Conservation (phyloP, 2,113 vertebrate genomes). For the Catharus fuscescens region DNA sequence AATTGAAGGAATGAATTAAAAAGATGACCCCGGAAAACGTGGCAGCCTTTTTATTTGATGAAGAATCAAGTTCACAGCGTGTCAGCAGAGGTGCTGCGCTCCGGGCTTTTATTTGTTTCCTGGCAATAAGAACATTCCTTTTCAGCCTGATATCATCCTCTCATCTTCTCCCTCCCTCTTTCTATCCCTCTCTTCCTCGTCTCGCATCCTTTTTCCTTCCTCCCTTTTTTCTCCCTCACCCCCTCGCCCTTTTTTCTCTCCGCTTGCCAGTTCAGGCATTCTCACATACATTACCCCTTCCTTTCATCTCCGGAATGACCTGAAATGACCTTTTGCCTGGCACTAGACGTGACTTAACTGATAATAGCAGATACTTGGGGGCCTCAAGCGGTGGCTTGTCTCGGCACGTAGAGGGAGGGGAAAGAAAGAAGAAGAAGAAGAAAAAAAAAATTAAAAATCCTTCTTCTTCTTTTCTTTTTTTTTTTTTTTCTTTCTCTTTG, state of each 20-base stretch:
- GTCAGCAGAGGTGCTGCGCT: constrained; percentile 10
- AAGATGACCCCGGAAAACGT: constrained; percentile 49
- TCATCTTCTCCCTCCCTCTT: constrained; percentile 11
- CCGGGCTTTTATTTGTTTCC: constrained; percentile 47
- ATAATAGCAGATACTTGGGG: constrained; percentile 75
- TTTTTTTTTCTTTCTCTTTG: not conserved
- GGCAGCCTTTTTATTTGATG: constrained; percentile 51
- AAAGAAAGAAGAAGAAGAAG: not conserved
- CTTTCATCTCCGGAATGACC: constrained; percentile 80
- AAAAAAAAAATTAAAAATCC: not conserved
- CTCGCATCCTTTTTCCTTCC: constrained; percentile 45
- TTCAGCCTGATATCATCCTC: not conserved
- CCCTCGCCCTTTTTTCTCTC: not conserved
- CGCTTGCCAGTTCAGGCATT: constrained; percentile 64
- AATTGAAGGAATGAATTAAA: constrained; percentile 59
- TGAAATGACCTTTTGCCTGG: constrained; percentile 81
- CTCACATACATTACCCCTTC: constrained; percentile 75
- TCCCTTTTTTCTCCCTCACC: constrained; percentile 16
- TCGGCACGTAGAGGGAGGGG: constrained; percentile 35
- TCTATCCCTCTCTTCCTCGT: constrained; percentile 17
- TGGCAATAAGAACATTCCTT: constrained; percentile 33
- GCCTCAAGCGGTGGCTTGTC: constrained; percentile 62
- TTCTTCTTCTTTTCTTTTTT: not conserved
- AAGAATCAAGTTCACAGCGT: constrained; percentile 65
- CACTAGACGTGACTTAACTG: constrained; percentile 82